Base-by-base conservation (phyloP, 2,888 invertebrate species). In the Drosophila atripex region DNA sequence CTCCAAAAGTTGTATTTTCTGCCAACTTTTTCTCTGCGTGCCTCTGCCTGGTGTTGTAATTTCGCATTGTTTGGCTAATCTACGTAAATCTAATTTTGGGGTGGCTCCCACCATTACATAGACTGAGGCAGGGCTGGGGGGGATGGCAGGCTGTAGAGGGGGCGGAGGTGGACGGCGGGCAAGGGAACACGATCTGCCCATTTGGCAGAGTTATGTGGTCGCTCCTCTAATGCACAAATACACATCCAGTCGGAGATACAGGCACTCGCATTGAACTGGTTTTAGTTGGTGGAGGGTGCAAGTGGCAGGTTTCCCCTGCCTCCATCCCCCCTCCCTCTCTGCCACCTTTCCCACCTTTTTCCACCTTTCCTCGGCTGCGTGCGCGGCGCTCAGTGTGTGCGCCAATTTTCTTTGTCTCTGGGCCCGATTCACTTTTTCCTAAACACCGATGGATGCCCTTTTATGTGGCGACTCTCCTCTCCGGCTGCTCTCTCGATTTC, bases 11-110 rank as follows among this genome's bases (percentile, higher is more conserved):
- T n/a, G n/a, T n/a, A n/a, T n/a, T n/a, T n/a, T n/a, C n/a, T n/a
- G n/a, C n/a, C n/a, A n/a, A n/a, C n/a, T n/a, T 18, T 56, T 61
- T 61, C 45, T 47, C 43, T 47, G 41, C 35, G 61, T 61, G 46
- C 57, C 21, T 23, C 21, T 23, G 55, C 66, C 23, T 61, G 59
- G 54, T 64, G 78, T 75, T 78, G 86, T 76, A 80, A 80, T 79
- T 85, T 86, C 73, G 77, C 83, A 78, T 87, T 85, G 86, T 87
- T 84, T 84, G 82, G 79, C 80, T 85, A 86, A 84, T 85, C 84
- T 84, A 78, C 64, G 75, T 78, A 79, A 84, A 84, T 86, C 84
- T 86, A 61, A 76, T 79, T 85, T 80, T 65, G 73, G 83, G 70
- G 61, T 54, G 73, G 85, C 84, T 84, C 84, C 87, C 84, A 84